Percentiles rank a stretch among this genome's conserved stretches.
These are phyloP conservation scores for Microplitis deprimator DNA, from an alignment of 2,888 invertebrate genomes.

Conservation along the genomic window DNA sequence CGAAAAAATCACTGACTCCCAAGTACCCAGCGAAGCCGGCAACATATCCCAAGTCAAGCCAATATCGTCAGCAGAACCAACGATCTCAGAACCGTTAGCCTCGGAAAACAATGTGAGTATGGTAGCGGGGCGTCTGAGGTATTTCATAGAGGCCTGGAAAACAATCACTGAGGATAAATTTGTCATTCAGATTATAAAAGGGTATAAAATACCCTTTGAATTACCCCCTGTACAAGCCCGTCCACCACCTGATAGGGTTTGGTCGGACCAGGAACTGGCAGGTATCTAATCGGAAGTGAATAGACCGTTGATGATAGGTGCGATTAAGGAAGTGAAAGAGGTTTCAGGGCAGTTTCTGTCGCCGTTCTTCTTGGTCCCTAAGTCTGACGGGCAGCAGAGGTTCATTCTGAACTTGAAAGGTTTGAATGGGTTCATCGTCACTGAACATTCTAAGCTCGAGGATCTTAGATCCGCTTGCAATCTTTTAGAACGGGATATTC, in stretches of 20 bases:
- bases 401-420: constrained; percentile 12
- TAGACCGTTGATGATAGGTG: constrained; percentile 16
- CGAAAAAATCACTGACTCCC: constrained; percentile 13
- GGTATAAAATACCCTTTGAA: constrained; percentile 9
- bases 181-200: neutral
- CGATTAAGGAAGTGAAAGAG: neutral
- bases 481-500: neutral
- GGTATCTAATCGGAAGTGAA: constrained; percentile 1
- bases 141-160: neutral
- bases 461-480: constrained; percentile 15
- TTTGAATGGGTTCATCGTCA: neutral
- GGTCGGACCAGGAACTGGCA: constrained; percentile 6
- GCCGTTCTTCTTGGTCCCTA: constrained; percentile 2
- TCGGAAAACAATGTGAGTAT: constrained; percentile 15
- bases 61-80: constrained; percentile 25
- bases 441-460: constrained; percentile 19
- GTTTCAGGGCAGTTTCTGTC: constrained; percentile 22
- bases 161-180: constrained; percentile 10
- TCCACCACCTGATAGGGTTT: constrained; percentile 9
- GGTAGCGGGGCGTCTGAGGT: constrained; percentile 16
- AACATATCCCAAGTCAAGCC: constrained; percentile 21
- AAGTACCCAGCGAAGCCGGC: constrained; percentile 19
- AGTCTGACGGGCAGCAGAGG: neutral
- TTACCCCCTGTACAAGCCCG: neutral
- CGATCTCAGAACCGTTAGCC: constrained; percentile 11